These are phyloP conservation scores for Trematomus loennbergii DNA, from an alignment of 2,113 vertebrate genomes.

Conservation along the genomic window DNA sequence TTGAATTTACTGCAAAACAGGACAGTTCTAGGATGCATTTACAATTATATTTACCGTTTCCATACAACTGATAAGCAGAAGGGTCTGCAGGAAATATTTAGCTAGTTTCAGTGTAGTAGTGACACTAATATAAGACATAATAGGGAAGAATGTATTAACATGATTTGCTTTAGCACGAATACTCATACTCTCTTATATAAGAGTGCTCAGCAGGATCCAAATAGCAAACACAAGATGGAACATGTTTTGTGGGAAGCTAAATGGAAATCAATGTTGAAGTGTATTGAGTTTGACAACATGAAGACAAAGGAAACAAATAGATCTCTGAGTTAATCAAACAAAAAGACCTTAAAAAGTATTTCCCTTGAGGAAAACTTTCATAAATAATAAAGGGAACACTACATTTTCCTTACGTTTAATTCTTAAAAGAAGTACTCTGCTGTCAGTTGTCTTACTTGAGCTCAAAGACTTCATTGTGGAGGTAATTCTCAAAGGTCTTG, in stretches of 20 bases:
- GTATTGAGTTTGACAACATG: not conserved
- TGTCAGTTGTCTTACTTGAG: slow-evolving; percentile 85
- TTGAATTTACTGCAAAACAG: not conserved
- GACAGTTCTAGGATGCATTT: not conserved
- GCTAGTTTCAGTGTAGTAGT: not conserved
- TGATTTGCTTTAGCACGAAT: not conserved
- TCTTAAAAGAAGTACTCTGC: not conserved
- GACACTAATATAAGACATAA: not conserved
- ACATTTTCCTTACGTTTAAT: not conserved
- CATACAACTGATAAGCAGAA: not conserved
- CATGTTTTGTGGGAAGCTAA: not conserved
- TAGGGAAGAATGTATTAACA: not conserved
- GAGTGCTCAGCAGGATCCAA: not conserved
- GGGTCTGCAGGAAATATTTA: not conserved
- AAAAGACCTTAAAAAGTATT: not conserved
- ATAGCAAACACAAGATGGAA: slow-evolving; percentile 11
- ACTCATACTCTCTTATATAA: not conserved
- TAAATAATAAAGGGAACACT: not conserved
- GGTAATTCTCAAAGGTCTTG: slow-evolving; percentile 97
- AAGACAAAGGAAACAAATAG: not conserved
- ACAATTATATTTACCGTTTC: not conserved
- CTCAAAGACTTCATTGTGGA: slow-evolving; percentile 97
- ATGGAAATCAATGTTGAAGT: not conserved
- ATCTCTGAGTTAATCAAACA: slow-evolving; percentile 6
- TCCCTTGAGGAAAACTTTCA: not conserved